Base-by-base conservation (phyloP, 2,888 invertebrate genomes). In the Agrotis ipsilon region DNA sequence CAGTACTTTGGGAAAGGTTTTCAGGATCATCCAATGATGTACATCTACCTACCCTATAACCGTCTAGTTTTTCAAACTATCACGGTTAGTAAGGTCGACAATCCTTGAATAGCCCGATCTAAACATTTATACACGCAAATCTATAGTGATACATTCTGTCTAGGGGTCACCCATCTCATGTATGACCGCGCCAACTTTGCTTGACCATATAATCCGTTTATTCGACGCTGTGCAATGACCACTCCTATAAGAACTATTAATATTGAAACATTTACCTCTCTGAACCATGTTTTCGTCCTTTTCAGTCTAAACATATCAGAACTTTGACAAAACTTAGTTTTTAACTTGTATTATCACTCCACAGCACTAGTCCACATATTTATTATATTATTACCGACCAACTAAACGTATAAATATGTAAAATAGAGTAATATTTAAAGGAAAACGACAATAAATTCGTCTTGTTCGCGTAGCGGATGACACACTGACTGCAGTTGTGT, bases 241-340 rank as follows among this genome's bases (percentile, higher is more conserved):
- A 64, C 66, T 81, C 65, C 59, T 66, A 54, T 55, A 58, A 13
- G 19, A 61, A 70, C 39, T 49, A 32, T 55, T 78, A 71, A 68
- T 59, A 62, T 70, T 70, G 24, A 69, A 72, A 43, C 21, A 57
- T 78, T 78, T 90, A 94, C 94, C 93, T 93, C 94, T 68, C 91
- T 90, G 74, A 94, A 91, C 94, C 95, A 95, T 64, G 95, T 95
- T 83, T 92, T 94, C n/a, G 89, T 90, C 72, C 94, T 82, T 75
- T 87, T 91, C 80, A 94, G 80, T 77, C 88, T 91, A 65, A 94
- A 94, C 89, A 87, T 88, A 69, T 68, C 77, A 84, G 82, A 73
- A 73, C 69, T 76, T 68, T 69, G 68, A 80, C 1, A 76, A 68
- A 69, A 54, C 61, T 66, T 61, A 18, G 48, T 71, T 71, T 27